Evolutionary conservation across 2,113 vertebrate species (phyloP).

Genomic region (Pungitius pungitius): DNA sequence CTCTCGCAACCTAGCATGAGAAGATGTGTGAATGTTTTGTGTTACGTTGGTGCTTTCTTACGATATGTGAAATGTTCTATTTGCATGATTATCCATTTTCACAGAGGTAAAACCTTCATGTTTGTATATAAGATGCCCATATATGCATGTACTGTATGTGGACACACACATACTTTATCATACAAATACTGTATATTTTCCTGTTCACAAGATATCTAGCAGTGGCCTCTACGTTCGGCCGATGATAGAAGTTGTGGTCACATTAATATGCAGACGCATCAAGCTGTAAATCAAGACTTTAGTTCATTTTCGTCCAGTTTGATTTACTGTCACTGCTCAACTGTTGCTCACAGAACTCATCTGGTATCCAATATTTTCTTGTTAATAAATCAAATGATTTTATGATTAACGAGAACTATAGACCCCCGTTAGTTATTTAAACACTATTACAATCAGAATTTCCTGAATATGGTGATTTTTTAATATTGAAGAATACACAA

Average conservation of each 20-base stretch:
- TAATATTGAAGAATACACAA: slow-evolving; percentile 48
- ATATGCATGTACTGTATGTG: background rate
- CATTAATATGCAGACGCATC: slow-evolving; percentile 71
- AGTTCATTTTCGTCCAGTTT: slow-evolving; percentile 52
- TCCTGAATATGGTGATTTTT: slow-evolving; percentile 48
- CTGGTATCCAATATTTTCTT: slow-evolving; percentile 63
- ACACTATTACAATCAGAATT: slow-evolving; percentile 61
- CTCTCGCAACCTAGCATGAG: slow-evolving; percentile 32
- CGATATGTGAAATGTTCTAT: background rate
- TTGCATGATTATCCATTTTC: slow-evolving; percentile 32
- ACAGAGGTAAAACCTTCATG: background rate
- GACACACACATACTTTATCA: background rate
- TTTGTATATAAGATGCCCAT: background rate
- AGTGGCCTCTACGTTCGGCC: slow-evolving; percentile 28
- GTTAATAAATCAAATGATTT: slow-evolving; percentile 65
- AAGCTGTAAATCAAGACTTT: slow-evolving; percentile 68
- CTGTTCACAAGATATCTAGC: slow-evolving; percentile 33
- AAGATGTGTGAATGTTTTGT: slow-evolving; percentile 16
- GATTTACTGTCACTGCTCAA: slow-evolving; percentile 47
- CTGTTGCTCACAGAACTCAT: slow-evolving; percentile 54
- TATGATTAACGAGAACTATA: slow-evolving; percentile 43
- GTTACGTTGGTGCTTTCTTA: background rate
- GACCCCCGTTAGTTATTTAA: slow-evolving; percentile 58
- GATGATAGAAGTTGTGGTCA: slow-evolving; percentile 62
- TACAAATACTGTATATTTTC: slow-evolving; percentile 39